These are phyloP conservation scores for Lordiphosa clarofinis DNA, from an alignment of 1,140 invertebrate species.

Conservation along the genomic window DNA sequence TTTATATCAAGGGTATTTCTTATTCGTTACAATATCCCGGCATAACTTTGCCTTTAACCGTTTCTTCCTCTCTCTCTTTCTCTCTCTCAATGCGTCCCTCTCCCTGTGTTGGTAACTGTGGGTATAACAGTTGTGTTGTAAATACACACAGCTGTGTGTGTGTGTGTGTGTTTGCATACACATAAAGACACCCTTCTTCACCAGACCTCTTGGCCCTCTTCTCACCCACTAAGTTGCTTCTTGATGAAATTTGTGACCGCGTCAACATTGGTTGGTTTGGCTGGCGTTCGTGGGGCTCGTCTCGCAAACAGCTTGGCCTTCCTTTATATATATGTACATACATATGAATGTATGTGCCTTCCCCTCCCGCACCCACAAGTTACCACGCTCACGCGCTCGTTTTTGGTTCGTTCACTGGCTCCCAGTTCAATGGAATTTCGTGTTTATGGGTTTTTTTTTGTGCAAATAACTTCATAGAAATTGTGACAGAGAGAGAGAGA, in stretches of 20 bases:
- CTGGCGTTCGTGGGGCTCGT: constrained; percentile 59
- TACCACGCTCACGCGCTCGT: constrained; percentile 1
- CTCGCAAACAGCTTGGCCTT: constrained; percentile 24
- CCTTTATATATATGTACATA: constrained; percentile 2
- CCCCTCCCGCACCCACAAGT: neutral
- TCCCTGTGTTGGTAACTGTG: constrained; percentile 8
- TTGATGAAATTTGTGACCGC: constrained; percentile 7
- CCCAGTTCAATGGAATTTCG: constrained; percentile 46
- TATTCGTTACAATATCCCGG: neutral
- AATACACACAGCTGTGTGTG: constrained; percentile 6
- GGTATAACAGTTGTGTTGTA: constrained; percentile 36
- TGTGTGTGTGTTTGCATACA: constrained; percentile 1
- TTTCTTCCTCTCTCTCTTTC: constrained; percentile 8
- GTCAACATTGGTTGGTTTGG: constrained; percentile 24
- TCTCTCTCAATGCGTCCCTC: neutral
- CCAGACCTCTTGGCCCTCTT: neutral
- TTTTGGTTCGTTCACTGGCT: constrained; percentile 9
- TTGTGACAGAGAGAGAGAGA: neutral
- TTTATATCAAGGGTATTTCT: neutral
- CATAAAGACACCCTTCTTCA: constrained; percentile 1
- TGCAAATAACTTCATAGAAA: constrained; percentile 15
- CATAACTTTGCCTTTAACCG: neutral
- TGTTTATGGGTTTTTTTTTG: constrained; percentile 28
- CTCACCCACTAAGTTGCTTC: constrained; percentile 3
- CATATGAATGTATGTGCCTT: neutral